Conservation (phyloP, 2,888 invertebrate genomes). For the Nomada goodeniana region DNA sequence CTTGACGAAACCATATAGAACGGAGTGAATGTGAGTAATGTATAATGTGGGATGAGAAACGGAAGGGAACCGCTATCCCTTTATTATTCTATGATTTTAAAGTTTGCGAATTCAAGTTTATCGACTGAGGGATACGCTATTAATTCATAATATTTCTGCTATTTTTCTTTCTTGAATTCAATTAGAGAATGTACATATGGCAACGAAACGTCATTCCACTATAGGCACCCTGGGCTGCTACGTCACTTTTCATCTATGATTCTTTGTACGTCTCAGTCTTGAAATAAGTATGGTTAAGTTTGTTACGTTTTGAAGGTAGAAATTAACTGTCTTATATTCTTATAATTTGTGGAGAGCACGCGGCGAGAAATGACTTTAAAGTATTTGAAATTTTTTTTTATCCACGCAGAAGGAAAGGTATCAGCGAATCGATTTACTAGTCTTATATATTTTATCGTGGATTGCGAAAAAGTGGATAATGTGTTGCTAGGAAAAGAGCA, state of each 20-base stretch:
- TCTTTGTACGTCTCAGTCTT: conserved; percentile 36
- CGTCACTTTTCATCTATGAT: conserved; percentile 38
- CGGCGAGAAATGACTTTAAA: background rate
- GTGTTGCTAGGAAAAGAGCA: conserved; percentile 4
- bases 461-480: conserved; percentile 1
- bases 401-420: background rate
- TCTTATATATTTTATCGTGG: conserved; percentile 28
- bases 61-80: conserved; percentile 41
- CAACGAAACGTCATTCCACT: conserved; percentile 62
- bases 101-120: conserved; percentile 70
- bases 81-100: conserved; percentile 72
- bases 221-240: conserved; percentile 43
- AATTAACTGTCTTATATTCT: conserved; percentile 8
- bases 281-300: conserved; percentile 21
- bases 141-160: conserved; percentile 60
- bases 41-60: conserved; percentile 12
- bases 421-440: conserved; percentile 18
- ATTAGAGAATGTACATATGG: conserved; percentile 67
- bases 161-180: conserved; percentile 72
- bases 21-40: conserved; percentile 30
- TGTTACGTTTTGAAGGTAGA: conserved; percentile 12
- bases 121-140: conserved; percentile 75
- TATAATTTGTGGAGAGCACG: conserved; percentile 7
- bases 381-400: background rate
- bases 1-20: conserved; percentile 6